These are phyloP conservation scores for Fregetta grallaria DNA, from an alignment of 2,113 vertebrate genomes.

Conservation along the genomic window DNA sequence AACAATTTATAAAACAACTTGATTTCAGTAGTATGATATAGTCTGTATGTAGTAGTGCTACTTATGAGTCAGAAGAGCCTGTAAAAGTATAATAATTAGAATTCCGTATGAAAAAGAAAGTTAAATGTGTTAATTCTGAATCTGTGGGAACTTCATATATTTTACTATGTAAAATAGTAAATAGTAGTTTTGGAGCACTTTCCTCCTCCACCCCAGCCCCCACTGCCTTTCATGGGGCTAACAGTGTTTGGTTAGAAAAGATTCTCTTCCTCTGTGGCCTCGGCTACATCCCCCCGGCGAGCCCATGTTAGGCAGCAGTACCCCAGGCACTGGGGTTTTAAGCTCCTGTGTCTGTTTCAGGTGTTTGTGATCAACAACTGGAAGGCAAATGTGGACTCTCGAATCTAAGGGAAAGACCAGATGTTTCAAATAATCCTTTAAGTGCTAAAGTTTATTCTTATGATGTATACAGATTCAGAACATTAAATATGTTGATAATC, in stretches of 20 bases:
- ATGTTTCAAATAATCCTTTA: conserved; percentile 17
- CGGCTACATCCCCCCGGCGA: background rate
- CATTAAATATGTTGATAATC: background rate
- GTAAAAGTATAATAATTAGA: background rate
- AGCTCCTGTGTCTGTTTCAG: background rate
- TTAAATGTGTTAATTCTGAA: background rate
- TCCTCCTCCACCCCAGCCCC: background rate
- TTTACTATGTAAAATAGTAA: background rate
- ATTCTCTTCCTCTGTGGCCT: background rate
- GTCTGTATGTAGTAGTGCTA: background rate
- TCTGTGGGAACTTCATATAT: background rate
- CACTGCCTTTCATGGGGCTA: background rate
- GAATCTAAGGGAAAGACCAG: background rate
- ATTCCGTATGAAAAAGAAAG: background rate
- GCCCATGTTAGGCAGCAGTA: background rate
- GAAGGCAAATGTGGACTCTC: background rate
- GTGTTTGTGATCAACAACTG: background rate
- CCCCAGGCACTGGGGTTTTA: background rate
- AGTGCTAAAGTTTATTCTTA: background rate
- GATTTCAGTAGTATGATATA: background rate
- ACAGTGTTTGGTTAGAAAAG: background rate
- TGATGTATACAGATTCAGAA: background rate
- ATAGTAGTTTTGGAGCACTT: background rate
- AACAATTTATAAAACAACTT: background rate
- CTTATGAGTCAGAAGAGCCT: background rate